These are phyloP conservation scores for Penaeus indicus DNA, from an alignment of 1,140 invertebrate species.

Conservation along the genomic window DNA sequence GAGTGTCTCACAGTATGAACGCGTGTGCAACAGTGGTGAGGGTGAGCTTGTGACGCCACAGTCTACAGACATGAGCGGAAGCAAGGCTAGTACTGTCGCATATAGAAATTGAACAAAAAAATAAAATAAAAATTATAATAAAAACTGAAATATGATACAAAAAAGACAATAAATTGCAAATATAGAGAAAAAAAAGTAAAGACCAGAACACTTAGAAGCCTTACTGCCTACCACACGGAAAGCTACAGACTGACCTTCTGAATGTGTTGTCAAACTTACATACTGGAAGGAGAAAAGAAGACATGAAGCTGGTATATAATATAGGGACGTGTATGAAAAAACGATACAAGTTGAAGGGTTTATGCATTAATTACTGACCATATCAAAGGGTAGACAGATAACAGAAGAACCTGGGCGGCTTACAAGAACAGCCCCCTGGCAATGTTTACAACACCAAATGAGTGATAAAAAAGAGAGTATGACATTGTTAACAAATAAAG, in stretches of 20 bases:
- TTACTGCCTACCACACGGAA: conserved; percentile 45
- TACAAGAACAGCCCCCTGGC: not conserved
- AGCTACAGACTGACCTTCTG: conserved; percentile 58
- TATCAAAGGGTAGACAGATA: conserved; percentile 25
- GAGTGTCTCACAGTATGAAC: too few species aligned
- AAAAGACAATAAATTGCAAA: conserved; percentile 10
- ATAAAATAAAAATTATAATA: not conserved
- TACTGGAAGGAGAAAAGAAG: conserved; percentile 63
- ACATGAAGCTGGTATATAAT: conserved; percentile 53
- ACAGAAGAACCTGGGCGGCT: conserved; percentile 23
- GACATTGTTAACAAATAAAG: conserved; percentile 19
- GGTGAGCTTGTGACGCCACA: too few species aligned
- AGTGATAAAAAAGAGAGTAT: conserved; percentile 1
- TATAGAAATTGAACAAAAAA: not conserved
- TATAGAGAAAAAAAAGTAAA: conserved; percentile 14
- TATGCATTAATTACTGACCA: conserved; percentile 47
- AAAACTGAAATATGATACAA: not conserved
- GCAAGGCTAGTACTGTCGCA: too few species aligned
- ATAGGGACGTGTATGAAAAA: conserved; percentile 41
- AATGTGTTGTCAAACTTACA: conserved; percentile 62
- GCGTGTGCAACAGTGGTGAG: too few species aligned
- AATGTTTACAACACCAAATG: conserved; percentile 18
- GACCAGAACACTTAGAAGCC: conserved; percentile 2
- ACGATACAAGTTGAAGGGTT: conserved; percentile 22
- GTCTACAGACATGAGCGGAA: too few species aligned